phyloP scores from a whole-genome alignment of 2,888 invertebrate species.

The Latheticus oryzae region DNA sequence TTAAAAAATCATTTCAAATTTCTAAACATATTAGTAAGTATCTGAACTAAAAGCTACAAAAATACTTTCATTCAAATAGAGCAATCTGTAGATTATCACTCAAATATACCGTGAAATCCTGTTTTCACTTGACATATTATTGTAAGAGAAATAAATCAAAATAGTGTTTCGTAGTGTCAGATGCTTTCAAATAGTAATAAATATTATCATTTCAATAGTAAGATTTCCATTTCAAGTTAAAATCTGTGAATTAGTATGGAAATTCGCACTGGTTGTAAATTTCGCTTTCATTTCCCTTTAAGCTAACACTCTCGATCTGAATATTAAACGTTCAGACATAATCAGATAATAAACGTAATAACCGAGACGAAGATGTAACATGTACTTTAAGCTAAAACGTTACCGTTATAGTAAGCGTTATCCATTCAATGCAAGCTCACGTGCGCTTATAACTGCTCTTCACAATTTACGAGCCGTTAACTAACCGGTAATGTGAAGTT shows the following conservation, averaged over 20 bases:
- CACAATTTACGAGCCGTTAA: conserved; percentile 54
- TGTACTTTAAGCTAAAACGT: conserved; percentile 6
- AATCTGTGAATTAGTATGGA: conserved; percentile 37
- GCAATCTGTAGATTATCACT: too few species aligned
- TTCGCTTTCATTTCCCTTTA: conserved; percentile 38
- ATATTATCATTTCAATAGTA: too few species aligned
- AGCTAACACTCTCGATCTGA: conserved; percentile 34
- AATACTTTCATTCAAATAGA: too few species aligned
- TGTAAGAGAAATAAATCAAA: too few species aligned
- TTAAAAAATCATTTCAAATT: too few species aligned
- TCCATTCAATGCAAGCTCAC: conserved; percentile 46
- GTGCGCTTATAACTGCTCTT: conserved; percentile 51
- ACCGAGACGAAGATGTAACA: conserved; percentile 33
- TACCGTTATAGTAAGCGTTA: conserved; percentile 19
- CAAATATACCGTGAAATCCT: too few species aligned
- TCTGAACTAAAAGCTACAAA: too few species aligned
- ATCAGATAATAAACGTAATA: conserved; percentile 38
- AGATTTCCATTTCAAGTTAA: too few species aligned
- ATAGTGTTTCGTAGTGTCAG: too few species aligned
- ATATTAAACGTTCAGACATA: conserved; percentile 33
- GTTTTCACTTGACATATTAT: too few species aligned
- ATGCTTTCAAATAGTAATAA: too few species aligned
- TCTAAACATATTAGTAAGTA: too few species aligned
- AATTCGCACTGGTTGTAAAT: conserved; percentile 35
- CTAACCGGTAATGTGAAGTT: conserved; percentile 50